phyloP scores from a whole-genome alignment of 2,888 invertebrate species.

The Mesochorus sp. region DNA sequence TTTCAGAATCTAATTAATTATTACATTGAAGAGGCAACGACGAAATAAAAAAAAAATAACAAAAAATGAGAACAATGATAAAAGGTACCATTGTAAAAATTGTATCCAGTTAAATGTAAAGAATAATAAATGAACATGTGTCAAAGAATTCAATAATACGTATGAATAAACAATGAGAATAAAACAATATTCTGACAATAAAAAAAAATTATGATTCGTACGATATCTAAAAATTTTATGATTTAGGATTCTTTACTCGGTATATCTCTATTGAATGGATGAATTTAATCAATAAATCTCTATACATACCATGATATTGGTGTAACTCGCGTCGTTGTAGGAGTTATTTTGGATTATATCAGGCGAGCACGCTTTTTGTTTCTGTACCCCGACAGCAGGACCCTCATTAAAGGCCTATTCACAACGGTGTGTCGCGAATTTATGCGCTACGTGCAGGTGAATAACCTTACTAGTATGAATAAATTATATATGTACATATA shows the following conservation, averaged over 20 bases:
- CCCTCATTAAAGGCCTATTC: conserved; percentile 62
- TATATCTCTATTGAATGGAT: too few relatives aligned
- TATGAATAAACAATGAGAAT: neutral
- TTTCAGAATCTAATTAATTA: too few relatives aligned
- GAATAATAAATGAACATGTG: neutral
- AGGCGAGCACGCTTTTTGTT: conserved; percentile 38
- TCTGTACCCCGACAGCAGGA: conserved; percentile 37
- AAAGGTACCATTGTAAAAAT: neutral
- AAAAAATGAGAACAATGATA: neutral
- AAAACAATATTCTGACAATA: neutral
- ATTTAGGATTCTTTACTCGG: too few relatives aligned
- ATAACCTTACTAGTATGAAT: conserved; percentile 49
- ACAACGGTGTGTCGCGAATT: conserved; percentile 42
- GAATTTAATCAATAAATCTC: neutral
- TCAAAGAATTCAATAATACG: neutral
- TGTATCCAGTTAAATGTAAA: too few relatives aligned
- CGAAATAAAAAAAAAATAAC: neutral
- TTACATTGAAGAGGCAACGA: too few relatives aligned
- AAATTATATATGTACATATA: conserved; percentile 32
- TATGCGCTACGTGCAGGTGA: conserved; percentile 41
- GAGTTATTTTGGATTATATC: conserved; percentile 39
- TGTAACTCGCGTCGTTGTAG: conserved; percentile 1
- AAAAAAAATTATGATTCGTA: neutral
- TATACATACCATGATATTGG: neutral
- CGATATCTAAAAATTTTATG: neutral